Conservation (phyloP, 1,140 invertebrate species). For the Lineus longissimus region DNA sequence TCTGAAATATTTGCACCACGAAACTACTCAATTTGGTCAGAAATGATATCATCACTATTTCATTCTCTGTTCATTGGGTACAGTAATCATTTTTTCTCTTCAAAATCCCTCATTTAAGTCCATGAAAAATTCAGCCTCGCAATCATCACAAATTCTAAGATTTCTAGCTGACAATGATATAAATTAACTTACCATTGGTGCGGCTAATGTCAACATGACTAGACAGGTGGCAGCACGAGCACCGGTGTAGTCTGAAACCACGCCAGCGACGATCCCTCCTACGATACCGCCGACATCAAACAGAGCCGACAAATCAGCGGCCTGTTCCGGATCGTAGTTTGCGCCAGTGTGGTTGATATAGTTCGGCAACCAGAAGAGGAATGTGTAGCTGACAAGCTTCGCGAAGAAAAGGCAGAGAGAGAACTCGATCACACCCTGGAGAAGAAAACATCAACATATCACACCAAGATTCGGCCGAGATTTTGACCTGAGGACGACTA, state of each 20-base stretch:
- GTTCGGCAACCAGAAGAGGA: slow-evolving; percentile 91
- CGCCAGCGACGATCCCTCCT: slow-evolving; percentile 81
- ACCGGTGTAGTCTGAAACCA: slow-evolving; percentile 75
- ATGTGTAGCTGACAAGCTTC: slow-evolving; percentile 96
- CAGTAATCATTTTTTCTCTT: too few relatives aligned
- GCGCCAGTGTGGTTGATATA: slow-evolving; percentile 86
- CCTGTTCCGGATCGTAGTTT: slow-evolving; percentile 64
- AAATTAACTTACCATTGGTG: slow-evolving; percentile 70
- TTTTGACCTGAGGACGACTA: too few relatives aligned
- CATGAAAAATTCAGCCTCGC: too few relatives aligned
- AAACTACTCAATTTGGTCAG: too few relatives aligned
- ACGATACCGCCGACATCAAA: slow-evolving; percentile 72
- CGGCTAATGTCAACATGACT: slow-evolving; percentile 73
- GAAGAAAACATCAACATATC: slow-evolving; percentile 27
- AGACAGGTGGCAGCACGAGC: slow-evolving; percentile 82
- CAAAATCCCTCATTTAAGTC: too few relatives aligned
- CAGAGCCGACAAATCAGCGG: slow-evolving; percentile 80
- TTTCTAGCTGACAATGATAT: too few relatives aligned
- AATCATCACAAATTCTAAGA: too few relatives aligned
- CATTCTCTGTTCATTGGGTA: too few relatives aligned
- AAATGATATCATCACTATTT: too few relatives aligned
- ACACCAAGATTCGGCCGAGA: too few relatives aligned
- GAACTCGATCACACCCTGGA: slow-evolving; percentile 86
- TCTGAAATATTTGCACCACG: too few relatives aligned
- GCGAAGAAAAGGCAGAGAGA: slow-evolving; percentile 92